Evolutionary conservation across 2,888 invertebrate genomes (phyloP).

Genomic region (Oegoconia quadripuncta): DNA sequence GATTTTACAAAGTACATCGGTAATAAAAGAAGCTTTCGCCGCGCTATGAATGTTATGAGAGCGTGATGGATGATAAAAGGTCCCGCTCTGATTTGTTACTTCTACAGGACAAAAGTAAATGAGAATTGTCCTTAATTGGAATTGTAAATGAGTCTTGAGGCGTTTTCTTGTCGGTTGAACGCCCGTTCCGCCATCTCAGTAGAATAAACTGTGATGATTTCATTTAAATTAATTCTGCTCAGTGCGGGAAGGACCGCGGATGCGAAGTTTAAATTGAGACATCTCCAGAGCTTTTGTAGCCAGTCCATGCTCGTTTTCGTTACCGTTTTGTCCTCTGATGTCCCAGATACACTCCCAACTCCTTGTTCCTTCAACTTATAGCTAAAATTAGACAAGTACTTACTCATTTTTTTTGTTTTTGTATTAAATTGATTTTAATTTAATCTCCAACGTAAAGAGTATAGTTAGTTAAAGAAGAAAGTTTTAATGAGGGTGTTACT

Average conservation of each 20-base stretch:
- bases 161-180: slow-evolving; percentile 70
- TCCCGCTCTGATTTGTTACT: slow-evolving; percentile 56
- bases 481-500: too few relatives aligned
- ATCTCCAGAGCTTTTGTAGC: slow-evolving; percentile 43
- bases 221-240: slow-evolving; percentile 69
- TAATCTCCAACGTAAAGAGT: too few relatives aligned
- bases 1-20: slow-evolving; percentile 21
- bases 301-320: slow-evolving; percentile 36
- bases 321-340: too few relatives aligned
- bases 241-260: slow-evolving; percentile 41
- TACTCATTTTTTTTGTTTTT: too few relatives aligned
- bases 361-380: not conserved
- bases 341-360: not conserved
- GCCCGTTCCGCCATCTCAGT: slow-evolving; percentile 62
- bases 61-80: slow-evolving; percentile 34
- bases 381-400: too few relatives aligned
- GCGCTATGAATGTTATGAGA: slow-evolving; percentile 31
- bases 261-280: slow-evolving; percentile 51
- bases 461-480: too few relatives aligned
- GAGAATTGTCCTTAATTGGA: slow-evolving; percentile 75
- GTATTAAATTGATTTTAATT: too few relatives aligned
- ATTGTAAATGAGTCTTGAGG: slow-evolving; percentile 75
- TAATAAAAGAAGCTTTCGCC: slow-evolving; percentile 21
- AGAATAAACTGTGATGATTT: slow-evolving; percentile 75
- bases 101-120: slow-evolving; percentile 69